Percentiles rank a stretch among this genome's conserved stretches.
Evolutionary conservation across 2,888 invertebrate genomes (phyloP).

Genomic region (Cryptus armator): DNA sequence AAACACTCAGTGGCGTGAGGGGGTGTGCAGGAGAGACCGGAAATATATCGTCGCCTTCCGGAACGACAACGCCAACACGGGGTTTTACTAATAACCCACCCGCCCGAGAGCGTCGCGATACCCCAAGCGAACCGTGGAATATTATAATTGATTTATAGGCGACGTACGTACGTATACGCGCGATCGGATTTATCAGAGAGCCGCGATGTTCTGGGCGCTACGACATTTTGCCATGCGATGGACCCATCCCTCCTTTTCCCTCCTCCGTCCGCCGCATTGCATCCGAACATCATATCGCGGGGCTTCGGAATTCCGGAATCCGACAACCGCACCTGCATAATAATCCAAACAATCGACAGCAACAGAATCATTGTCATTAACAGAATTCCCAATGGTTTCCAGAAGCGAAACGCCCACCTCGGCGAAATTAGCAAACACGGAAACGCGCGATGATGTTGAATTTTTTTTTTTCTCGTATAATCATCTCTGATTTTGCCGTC

Average conservation of each 20-base stretch:
- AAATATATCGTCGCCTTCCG: constrained; percentile 84
- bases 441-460: constrained; percentile 36
- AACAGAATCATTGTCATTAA: constrained; percentile 46
- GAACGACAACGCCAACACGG: constrained; percentile 76
- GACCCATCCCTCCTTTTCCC: neutral
- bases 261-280: constrained; percentile 34
- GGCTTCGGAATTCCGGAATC: constrained; percentile 65
- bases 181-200: constrained; percentile 82
- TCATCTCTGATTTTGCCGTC: constrained; percentile 46
- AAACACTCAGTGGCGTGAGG: constrained; percentile 76
- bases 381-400: constrained; percentile 13
- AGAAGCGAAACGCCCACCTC: constrained; percentile 15
- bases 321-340: constrained; percentile 61
- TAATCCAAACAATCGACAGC: constrained; percentile 59
- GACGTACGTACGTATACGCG: constrained; percentile 47
- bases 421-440: constrained; percentile 60
- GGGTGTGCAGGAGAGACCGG: constrained; percentile 66
- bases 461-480: constrained; percentile 22
- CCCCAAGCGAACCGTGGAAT: constrained; percentile 85
- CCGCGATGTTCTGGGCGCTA: constrained; percentile 65
- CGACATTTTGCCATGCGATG: constrained; percentile 59
- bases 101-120: constrained; percentile 71
- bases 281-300: constrained; percentile 63
- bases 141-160: constrained; percentile 85
- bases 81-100: constrained; percentile 84